phyloP scores from a whole-genome alignment of 2,797 vertebrate species.

The Morelia viridis region DNA sequence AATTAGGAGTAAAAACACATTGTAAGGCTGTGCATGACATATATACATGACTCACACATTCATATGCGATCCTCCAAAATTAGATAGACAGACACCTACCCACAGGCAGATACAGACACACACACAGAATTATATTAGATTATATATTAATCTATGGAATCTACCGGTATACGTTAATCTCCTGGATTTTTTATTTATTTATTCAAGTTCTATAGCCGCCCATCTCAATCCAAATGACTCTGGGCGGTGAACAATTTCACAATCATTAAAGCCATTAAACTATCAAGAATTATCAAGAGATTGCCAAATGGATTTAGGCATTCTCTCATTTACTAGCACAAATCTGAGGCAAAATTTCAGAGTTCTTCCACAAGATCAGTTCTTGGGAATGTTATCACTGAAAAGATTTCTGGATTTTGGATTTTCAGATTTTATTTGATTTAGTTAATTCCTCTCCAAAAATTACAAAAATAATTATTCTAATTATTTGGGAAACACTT shows the following conservation, averaged over 20 bases:
- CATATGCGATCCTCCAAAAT: background rate
- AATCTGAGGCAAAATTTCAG: background rate
- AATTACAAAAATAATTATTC: background rate
- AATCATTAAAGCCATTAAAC: too few species aligned
- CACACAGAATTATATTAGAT: background rate
- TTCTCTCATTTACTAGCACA: background rate
- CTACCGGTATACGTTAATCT: background rate
- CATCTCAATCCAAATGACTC: too few species aligned
- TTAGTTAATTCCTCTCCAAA: background rate
- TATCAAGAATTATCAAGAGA: background rate
- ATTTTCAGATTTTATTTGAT: background rate
- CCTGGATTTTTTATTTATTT: background rate
- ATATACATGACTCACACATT: background rate
- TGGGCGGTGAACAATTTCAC: too few species aligned
- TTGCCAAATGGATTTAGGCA: background rate
- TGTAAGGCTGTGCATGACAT: background rate
- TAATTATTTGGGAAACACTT: background rate
- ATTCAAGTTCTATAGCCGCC: too few species aligned
- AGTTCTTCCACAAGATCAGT: background rate
- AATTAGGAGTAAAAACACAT: conserved; percentile 23
- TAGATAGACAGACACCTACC: background rate
- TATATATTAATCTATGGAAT: background rate
- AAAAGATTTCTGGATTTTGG: background rate
- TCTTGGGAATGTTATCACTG: background rate
- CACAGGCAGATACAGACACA: background rate